phyloP scores from a whole-genome alignment of 2,888 invertebrate species.

The Subacronicta megacephala region DNA sequence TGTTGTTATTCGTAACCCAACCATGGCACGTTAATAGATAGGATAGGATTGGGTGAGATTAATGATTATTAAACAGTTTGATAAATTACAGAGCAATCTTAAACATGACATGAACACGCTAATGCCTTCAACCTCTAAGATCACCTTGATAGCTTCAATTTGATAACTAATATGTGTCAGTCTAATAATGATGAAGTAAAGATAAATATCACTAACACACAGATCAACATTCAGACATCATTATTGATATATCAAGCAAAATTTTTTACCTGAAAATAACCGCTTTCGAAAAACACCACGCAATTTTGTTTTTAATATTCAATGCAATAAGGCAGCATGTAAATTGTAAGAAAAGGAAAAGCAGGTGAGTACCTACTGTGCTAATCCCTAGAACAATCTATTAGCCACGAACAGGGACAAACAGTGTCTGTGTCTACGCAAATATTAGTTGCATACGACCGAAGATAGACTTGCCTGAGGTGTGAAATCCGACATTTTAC shows the following conservation, averaged over 20 bases:
- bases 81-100: too few relatives aligned
- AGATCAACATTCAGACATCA: background rate
- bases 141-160: conserved; percentile 33
- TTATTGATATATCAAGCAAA: background rate
- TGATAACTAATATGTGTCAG: conserved; percentile 32
- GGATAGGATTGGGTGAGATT: too few relatives aligned
- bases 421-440: conserved; percentile 54
- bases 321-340: background rate
- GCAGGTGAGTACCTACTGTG: conserved; percentile 12
- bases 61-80: too few relatives aligned
- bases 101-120: background rate
- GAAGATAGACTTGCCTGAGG: conserved; percentile 27
- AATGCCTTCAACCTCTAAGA: conserved; percentile 35
- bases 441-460: conserved; percentile 56
- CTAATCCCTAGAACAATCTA: conserved; percentile 56
- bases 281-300: background rate
- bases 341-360: conserved; percentile 11
- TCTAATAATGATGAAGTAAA: conserved; percentile 19
- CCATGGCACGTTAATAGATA: too few relatives aligned
- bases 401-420: conserved; percentile 49
- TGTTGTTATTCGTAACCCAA: too few relatives aligned
- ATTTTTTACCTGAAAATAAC: background rate
- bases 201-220: conserved; percentile 18
- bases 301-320: background rate
- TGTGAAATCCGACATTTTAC: conserved; percentile 38